These are phyloP conservation scores for Lymantria monacha DNA, from an alignment of 2,888 invertebrate species.

Conservation along the genomic window DNA sequence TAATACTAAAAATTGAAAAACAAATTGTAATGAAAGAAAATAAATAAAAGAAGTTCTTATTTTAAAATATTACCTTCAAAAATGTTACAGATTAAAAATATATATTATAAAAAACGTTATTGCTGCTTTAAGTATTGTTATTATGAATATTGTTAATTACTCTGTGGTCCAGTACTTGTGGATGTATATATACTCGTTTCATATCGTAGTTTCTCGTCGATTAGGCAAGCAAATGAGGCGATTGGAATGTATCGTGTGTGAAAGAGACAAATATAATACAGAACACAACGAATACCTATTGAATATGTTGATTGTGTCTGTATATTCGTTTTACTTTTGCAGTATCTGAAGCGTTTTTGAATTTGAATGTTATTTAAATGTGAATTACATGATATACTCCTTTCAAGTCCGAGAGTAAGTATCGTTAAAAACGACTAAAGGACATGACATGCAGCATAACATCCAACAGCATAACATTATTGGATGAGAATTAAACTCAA, in stretches of 20 bases:
- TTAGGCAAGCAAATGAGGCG: conserved; percentile 63
- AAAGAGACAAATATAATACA: conserved; percentile 44
- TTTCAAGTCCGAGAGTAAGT: no score
- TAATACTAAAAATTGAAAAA: no score
- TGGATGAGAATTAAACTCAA: no score
- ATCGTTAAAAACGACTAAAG: no score
- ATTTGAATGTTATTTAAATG: no score
- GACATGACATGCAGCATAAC: no score
- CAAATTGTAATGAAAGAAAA: no score
- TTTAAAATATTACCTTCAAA: not conserved
- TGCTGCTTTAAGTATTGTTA: not conserved
- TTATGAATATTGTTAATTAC: conserved; percentile 5
- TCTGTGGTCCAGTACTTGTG: conserved; percentile 23
- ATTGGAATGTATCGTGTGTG: conserved; percentile 52
- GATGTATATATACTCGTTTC: conserved; percentile 48
- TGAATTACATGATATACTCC: no score
- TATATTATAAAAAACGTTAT: not conserved
- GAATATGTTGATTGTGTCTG: conserved; percentile 35
- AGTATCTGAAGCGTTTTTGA: no score
- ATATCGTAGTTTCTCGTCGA: conserved; percentile 65
- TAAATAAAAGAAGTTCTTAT: not conserved
- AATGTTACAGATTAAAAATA: not conserved
- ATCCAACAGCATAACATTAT: no score
- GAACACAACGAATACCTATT: conserved; percentile 42
- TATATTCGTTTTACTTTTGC: no score